phyloP scores from a whole-genome alignment of 2,797 vertebrate genomes.

The Coreius guichenoti region DNA sequence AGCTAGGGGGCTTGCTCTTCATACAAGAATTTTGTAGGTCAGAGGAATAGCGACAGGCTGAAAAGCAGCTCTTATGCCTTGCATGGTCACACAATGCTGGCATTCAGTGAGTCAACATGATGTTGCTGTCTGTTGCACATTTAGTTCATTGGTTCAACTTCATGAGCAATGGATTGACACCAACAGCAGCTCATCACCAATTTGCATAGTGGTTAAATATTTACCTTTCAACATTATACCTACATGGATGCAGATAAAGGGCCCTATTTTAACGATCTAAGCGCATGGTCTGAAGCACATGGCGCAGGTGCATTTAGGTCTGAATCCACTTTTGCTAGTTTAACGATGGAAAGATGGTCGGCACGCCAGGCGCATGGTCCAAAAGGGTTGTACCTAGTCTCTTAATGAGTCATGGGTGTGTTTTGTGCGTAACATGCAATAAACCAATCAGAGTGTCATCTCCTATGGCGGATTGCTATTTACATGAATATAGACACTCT shows the following conservation, averaged over 20 bases:
- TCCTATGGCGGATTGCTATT: too few relatives aligned
- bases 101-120: slow-evolving; percentile 1
- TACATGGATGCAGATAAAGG: background rate
- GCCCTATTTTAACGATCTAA: too few relatives aligned
- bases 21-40: slow-evolving; percentile 1
- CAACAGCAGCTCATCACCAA: background rate
- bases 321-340: too few relatives aligned
- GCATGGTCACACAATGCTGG: slow-evolving; percentile 2
- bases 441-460: too few relatives aligned
- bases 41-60: background rate
- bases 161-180: background rate
- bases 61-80: slow-evolving; percentile 7
- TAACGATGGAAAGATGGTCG: too few relatives aligned
- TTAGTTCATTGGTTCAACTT: slow-evolving; percentile 6
- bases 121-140: background rate
- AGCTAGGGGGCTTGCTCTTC: background rate
- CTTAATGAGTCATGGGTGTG: too few relatives aligned
- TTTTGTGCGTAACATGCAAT: too few relatives aligned
- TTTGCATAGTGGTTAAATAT: background rate
- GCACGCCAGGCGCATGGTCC: too few relatives aligned
- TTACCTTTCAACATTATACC: background rate
- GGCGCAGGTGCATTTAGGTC: too few relatives aligned
- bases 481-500: too few relatives aligned
- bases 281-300: too few relatives aligned
- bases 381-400: too few relatives aligned